Percentiles rank a stretch among this genome's conserved stretches.
These are phyloP conservation scores for Tychaedon coryphoeus DNA, from an alignment of 2,113 vertebrate species.

Conservation along the genomic window DNA sequence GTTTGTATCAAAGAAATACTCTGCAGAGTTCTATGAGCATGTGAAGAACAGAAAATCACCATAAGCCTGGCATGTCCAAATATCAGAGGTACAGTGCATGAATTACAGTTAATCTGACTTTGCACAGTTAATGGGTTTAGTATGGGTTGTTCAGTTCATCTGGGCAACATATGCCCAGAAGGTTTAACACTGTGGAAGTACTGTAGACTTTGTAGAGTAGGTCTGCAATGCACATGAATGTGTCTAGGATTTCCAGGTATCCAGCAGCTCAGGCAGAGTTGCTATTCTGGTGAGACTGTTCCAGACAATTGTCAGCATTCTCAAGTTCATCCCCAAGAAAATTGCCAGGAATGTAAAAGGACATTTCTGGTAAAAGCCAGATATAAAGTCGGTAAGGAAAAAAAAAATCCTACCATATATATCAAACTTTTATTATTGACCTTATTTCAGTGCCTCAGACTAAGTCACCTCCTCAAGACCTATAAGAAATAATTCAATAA, in stretches of 20 bases:
- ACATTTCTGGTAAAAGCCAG: background rate
- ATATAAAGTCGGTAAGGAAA: background rate
- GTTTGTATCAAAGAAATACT: background rate
- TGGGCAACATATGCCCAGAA: slow-evolving; percentile 26
- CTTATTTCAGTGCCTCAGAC: background rate
- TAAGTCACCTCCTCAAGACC: background rate
- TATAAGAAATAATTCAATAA: background rate
- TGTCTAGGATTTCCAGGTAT: slow-evolving; percentile 17
- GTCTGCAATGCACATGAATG: background rate
- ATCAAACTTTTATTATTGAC: background rate
- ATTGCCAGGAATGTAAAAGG: background rate
- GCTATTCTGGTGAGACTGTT: background rate
- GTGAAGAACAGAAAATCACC: background rate
- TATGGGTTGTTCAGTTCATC: background rate
- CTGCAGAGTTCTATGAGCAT: background rate
- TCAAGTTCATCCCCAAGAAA: background rate
- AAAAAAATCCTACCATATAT: background rate
- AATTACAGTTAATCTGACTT: background rate
- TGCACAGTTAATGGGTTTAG: background rate
- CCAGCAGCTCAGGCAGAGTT: background rate
- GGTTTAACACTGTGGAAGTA: background rate
- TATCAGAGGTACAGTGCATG: slow-evolving; percentile 2
- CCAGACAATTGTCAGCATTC: slow-evolving; percentile 1
- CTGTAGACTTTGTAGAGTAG: background rate
- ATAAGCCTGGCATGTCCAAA: background rate